These are phyloP conservation scores for Glaucomys volans DNA, from an alignment of 2,113 vertebrate species.

Conservation along the genomic window DNA sequence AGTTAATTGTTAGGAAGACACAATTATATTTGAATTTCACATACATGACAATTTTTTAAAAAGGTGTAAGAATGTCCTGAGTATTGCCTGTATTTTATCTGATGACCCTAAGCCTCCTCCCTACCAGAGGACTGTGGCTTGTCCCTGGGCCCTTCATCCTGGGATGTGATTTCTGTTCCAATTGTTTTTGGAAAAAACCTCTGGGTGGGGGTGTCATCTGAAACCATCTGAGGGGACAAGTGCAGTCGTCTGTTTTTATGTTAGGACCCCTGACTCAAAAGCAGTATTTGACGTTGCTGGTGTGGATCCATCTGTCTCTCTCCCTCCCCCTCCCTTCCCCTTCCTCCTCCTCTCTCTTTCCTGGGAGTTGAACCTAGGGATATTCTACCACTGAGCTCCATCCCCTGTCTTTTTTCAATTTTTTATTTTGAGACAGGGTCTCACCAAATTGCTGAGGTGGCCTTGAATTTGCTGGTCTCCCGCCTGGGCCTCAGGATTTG, in stretches of 20 bases:
- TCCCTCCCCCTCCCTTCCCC: too few relatives aligned
- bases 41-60: not conserved
- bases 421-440: too few relatives aligned
- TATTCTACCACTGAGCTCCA: too few relatives aligned
- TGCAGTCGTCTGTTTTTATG: not conserved
- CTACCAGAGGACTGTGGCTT: too few relatives aligned
- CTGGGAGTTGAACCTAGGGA: too few relatives aligned
- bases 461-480: too few relatives aligned
- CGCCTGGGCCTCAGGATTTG: too few relatives aligned
- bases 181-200: not conserved
- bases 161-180: not conserved
- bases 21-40: not conserved
- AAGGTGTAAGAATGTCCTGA: not conserved
- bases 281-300: not conserved
- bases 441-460: too few relatives aligned
- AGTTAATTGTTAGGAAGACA: not conserved
- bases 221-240: not conserved
- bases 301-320: too few relatives aligned
- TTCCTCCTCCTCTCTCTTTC: too few relatives aligned
- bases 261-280: not conserved
- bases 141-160: too few relatives aligned
- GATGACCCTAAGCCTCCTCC: not conserved
- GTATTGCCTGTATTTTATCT: not conserved
- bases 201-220: accelerated
- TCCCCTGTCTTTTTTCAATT: too few relatives aligned